A percentile compares a stretch with the other conserved stretches of the same genome.
phyloP scores from a whole-genome alignment of 2,888 invertebrate genomes.

The Stenurella melanura region DNA sequence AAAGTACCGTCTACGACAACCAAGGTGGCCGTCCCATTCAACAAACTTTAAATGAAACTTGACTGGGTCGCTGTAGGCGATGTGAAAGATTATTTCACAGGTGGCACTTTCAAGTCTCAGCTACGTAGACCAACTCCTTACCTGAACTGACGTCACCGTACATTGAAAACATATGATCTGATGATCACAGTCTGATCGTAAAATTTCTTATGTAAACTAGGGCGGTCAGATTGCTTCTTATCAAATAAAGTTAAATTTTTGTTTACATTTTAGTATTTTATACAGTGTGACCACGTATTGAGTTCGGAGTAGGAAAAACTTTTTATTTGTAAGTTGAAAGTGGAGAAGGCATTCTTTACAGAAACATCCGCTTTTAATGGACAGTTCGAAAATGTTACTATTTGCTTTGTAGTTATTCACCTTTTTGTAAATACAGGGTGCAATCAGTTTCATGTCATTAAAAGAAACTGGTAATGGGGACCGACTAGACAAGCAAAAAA shows the following conservation, averaged over 20 bases:
- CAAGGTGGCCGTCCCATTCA: slow-evolving; percentile 2
- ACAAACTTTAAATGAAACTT: not conserved
- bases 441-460: too few species aligned
- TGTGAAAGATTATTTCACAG: slow-evolving; percentile 12
- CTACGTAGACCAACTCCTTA: not conserved
- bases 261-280: not conserved
- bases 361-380: too few species aligned
- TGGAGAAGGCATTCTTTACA: too few species aligned
- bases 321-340: too few species aligned
- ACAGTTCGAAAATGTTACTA: too few species aligned
- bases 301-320: too few species aligned
- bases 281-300: too few species aligned
- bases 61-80: slow-evolving; percentile 15
- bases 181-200: not conserved
- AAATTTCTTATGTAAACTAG: not conserved
- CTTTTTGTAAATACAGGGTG: too few species aligned
- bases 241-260: not conserved
- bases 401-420: too few species aligned
- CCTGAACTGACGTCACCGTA: slow-evolving; percentile 5
- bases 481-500: too few species aligned
- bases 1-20: slow-evolving; percentile 3
- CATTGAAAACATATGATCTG: not conserved
- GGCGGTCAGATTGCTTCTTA: not conserved
- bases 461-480: too few species aligned
- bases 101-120: not conserved